Evolutionary conservation across 1,140 invertebrate genomes (phyloP), one percentile per base, ranked within the genome.

Genomic region (Battus philenor): DNA sequence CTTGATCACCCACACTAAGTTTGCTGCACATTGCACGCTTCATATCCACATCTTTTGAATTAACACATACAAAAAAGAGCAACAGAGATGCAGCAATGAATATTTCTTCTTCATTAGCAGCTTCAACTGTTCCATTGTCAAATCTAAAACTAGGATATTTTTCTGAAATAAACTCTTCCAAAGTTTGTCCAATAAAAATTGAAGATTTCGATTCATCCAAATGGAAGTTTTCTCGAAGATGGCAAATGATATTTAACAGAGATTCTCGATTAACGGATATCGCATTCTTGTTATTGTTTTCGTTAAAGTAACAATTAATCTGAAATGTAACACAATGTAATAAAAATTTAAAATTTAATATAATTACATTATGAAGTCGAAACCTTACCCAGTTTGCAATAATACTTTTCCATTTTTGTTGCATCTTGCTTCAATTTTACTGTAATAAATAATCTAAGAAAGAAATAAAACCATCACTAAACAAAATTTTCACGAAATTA

Each of bases 21-120:
- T 73, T 70, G 33, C 59, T 79, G 47, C 81, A 85, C 78, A 85
- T 85, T 5, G 68, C 78, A 49, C 54, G 77, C 41, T 82, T 85
- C 18, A 85, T 71, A 38, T 81, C 57, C 2, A 78, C 55, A 63
- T 85, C 59, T 47, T 85, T 85, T 8, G 78, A 82, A 32, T 76
- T 81, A 1, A 85, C 71, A 54, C 81, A 85, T 12, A 85, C 73
- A 67, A 82, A 82, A 46, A 66, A 78, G 3, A 85, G 57, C 30
- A 82, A 54, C 20, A 85, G 38, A 12, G 81, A 82, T 9, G 78
- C 81, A 4, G 61, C 70, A 15, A 77, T 47, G 26, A 66, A 75
- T 11, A 72, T 30, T 10, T 82, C 73, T 5, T 67, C 63, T 24
- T 82, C 71, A 43, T 20, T 68, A 4, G 30, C 9, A 0, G 65